Conservation (phyloP, 2,113 vertebrate species). For the Perca flavescens region DNA sequence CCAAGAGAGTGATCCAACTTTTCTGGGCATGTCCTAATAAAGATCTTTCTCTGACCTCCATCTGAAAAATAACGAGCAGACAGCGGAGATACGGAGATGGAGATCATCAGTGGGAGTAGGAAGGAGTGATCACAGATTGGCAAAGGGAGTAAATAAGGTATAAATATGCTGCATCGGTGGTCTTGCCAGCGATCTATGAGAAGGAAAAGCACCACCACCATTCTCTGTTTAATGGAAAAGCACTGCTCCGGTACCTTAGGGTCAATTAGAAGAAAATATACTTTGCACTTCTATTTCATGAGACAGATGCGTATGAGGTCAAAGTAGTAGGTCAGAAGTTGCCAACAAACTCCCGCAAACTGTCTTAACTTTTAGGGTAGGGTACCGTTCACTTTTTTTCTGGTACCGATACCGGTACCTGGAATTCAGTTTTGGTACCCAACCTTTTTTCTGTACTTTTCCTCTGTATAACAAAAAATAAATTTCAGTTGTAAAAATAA, state of each 20-base stretch:
- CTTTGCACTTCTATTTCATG: no score
- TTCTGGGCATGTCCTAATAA: constrained; percentile 40
- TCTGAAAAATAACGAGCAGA: constrained; percentile 58
- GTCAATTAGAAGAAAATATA: background rate
- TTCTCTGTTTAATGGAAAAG: background rate
- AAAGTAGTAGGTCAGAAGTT: no score
- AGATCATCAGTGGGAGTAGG: constrained; percentile 24
- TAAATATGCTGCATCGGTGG: background rate
- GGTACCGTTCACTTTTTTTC: no score
- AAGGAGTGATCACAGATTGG: constrained; percentile 34
- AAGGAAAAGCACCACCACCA: background rate
- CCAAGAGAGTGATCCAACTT: constrained; percentile 11
- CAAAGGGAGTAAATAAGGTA: constrained; percentile 32
- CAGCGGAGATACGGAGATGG: constrained; percentile 27
- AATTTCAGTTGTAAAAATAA: no score
- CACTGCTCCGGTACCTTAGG: background rate
- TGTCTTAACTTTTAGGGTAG: no score
- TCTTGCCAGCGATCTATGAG: constrained; percentile 22
- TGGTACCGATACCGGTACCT: no score
- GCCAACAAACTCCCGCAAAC: no score
- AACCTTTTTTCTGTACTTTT: no score
- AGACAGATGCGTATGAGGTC: no score
- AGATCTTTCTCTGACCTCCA: constrained; percentile 50
- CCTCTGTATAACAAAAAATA: no score
- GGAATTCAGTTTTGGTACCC: no score